Conservation (phyloP, 2,113 vertebrate species). For the Oreocharis arfaki region DNA sequence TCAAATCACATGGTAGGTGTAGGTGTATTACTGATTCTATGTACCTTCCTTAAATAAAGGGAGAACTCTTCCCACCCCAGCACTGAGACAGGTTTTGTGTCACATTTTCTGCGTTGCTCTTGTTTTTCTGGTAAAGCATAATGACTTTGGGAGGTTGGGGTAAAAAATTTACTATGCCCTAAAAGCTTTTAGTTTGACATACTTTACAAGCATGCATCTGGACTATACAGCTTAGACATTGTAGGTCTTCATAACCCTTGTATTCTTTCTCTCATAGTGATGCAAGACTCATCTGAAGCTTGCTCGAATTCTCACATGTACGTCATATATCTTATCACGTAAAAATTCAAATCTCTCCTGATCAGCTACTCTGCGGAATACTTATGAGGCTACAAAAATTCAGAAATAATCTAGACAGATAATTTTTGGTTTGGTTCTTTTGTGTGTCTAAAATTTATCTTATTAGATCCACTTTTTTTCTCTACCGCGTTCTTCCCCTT, state of each 20-base stretch:
- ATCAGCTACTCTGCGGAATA: neutral
- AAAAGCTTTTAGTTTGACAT: neutral
- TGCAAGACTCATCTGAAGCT: neutral
- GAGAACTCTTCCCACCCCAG: neutral
- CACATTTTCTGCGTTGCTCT: neutral
- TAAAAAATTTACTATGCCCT: neutral
- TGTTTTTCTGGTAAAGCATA: neutral
- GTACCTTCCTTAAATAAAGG: neutral
- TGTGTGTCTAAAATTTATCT: neutral
- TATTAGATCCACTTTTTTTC: neutral
- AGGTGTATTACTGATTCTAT: too few species aligned
- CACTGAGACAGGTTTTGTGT: neutral
- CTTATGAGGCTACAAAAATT: neutral
- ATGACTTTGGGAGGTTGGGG: neutral
- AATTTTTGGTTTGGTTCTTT: neutral
- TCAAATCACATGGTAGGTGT: neutral
- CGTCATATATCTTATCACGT: neutral
- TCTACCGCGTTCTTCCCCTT: neutral
- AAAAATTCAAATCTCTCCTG: neutral
- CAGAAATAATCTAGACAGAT: neutral
- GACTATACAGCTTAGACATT: neutral
- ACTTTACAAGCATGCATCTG: neutral
- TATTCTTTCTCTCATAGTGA: neutral
- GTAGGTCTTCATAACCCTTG: neutral
- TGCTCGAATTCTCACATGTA: neutral